A percentile compares a stretch with the other conserved stretches of the same genome.
Conservation (phyloP, 92 coral and sea anemone genomes). For the Epizoanthus illoricatus region DNA sequence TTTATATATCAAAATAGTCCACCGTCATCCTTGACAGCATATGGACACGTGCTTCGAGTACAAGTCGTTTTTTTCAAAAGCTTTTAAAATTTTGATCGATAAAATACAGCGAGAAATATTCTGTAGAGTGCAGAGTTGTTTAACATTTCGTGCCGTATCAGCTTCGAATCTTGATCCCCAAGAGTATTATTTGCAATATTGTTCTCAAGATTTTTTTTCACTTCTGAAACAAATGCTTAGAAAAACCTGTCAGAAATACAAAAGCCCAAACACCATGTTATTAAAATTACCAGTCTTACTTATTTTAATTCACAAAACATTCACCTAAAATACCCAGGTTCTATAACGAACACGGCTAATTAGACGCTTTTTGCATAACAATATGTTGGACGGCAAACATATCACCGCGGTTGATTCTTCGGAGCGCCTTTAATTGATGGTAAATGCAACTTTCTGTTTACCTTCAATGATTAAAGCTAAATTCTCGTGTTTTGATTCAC, state of each 20-base stretch:
- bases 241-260: constrained; percentile 29
- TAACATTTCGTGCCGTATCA: no score
- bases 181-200: no score
- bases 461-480: constrained; percentile 60
- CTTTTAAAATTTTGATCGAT: background rate
- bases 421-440: constrained; percentile 48
- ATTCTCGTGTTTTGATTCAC: constrained; percentile 58
- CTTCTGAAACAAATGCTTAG: no score
- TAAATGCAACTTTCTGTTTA: constrained; percentile 57
- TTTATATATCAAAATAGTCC: no score
- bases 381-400: constrained; percentile 21
- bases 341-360: constrained; percentile 19
- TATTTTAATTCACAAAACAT: constrained; percentile 33
- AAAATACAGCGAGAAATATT: no score
- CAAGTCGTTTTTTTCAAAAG: background rate
- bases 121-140: no score
- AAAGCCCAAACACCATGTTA: constrained; percentile 15
- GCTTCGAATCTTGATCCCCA: no score
- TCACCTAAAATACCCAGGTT: constrained; percentile 22
- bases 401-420: background rate
- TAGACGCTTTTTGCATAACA: constrained; percentile 40
- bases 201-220: no score
- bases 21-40: background rate
- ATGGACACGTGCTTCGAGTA: constrained; percentile 20
- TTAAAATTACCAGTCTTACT: constrained; percentile 34